Percentiles rank a stretch among this genome's conserved stretches.
phyloP scores from a whole-genome alignment of 1,140 invertebrate species.

The Aphelenchoides fujianensis region DNA sequence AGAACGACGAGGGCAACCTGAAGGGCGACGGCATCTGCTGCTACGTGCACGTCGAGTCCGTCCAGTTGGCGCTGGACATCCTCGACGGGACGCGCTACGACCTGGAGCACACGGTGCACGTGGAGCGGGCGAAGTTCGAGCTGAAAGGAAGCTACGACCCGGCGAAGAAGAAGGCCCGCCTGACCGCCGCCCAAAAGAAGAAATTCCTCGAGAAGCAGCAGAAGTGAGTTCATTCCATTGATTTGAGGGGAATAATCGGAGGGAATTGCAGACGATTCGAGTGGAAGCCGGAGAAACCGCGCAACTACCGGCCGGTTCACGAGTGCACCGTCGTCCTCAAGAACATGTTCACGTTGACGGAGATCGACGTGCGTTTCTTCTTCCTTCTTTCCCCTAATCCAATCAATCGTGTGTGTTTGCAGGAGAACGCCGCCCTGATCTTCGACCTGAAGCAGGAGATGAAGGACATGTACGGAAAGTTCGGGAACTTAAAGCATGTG shows the following conservation, averaged over 20 bases:
- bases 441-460: constrained; percentile 87
- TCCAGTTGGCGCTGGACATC: constrained; percentile 84
- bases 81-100: constrained; percentile 77
- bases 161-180: constrained; percentile 81
- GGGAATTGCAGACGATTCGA: constrained; percentile 75
- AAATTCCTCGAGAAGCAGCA: constrained; percentile 88
- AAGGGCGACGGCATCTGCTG: constrained; percentile 96
- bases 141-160: constrained; percentile 94
- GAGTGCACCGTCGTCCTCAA: constrained; percentile 88
- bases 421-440: constrained; percentile 77
- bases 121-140: constrained; percentile 89
- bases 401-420: constrained; percentile 37
- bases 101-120: constrained; percentile 73
- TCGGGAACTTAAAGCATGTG: constrained; percentile 86
- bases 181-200: constrained; percentile 72
- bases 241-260: constrained; percentile 15
- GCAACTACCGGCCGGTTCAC: constrained; percentile 77
- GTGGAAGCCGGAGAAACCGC: constrained; percentile 87
- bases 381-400: too few relatives aligned
- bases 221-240: constrained; percentile 70
- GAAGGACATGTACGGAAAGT: constrained; percentile 81
- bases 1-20: constrained; percentile 74
- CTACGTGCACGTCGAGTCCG: constrained; percentile 79
- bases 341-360: constrained; percentile 83
- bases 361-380: constrained; percentile 74